Evolutionary conservation across 2,113 vertebrate species (phyloP).

Genomic region (Parus major): DNA sequence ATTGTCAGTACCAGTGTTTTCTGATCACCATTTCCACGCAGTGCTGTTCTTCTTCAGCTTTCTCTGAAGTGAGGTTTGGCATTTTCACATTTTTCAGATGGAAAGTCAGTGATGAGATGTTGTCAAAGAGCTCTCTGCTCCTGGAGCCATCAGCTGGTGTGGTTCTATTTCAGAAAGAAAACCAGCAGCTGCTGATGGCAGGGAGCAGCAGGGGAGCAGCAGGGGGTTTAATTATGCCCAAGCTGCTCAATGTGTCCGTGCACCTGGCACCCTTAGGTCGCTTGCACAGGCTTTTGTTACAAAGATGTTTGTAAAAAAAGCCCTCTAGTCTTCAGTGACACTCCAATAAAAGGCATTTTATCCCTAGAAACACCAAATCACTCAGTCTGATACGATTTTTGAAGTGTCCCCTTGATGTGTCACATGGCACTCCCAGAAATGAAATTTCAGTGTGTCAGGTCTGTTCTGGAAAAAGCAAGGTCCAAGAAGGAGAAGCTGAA

Average conservation of each 20-base stretch:
- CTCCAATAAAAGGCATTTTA: not conserved
- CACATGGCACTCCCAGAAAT: not conserved
- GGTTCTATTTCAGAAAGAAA: not conserved
- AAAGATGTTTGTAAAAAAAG: not conserved
- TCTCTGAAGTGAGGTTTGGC: not conserved
- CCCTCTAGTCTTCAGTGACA: not conserved
- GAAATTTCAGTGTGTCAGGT: not conserved
- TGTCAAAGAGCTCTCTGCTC: not conserved
- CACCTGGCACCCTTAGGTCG: not conserved
- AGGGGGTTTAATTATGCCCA: not conserved
- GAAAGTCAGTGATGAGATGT: not conserved
- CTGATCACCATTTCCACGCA: not conserved
- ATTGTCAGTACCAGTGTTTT: not conserved
- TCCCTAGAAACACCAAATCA: not conserved
- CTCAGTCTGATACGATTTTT: not conserved
- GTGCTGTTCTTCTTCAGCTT: not conserved
- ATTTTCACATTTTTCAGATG: not conserved
- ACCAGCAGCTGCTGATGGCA: slow-evolving; percentile 17
- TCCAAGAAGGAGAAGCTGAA: not conserved
- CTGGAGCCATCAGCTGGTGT: not conserved
- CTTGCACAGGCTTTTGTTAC: not conserved
- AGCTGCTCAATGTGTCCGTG: not conserved
- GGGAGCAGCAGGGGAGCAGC: not conserved
- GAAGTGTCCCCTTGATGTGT: not conserved
- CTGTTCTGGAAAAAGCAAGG: not conserved